Evolutionary conservation across 2,888 invertebrate genomes (phyloP), one percentile per base, ranked within the genome.

Genomic region (Ischnura elegans): DNA sequence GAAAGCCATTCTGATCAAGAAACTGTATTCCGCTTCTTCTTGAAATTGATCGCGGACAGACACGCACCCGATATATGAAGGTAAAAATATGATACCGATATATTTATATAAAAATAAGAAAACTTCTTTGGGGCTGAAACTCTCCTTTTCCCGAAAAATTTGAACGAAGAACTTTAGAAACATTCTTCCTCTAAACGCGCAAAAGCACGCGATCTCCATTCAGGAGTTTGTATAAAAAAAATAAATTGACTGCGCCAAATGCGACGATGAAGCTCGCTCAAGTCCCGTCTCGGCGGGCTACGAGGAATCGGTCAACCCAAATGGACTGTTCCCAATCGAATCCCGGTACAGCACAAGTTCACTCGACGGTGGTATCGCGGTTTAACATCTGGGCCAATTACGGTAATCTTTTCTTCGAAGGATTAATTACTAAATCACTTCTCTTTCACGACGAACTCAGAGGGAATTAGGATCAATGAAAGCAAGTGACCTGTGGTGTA

Each of bases 191-290:
- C 76, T 36, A 29, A 51, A 51, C 0, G 29, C 2, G 3, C 36
- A 29, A 76, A 36, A 76, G 29, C 76, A 76, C 76, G 76, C 76
- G 76, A 76, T 76, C 36, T 76, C 76, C 76, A 76, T 76, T 76
- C 29, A 36, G 16, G 36, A 51, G 51, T 51, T 3, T 13, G 36
- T 36, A 61, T 66, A 76, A 76, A 76, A 76, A 76, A 76, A 76
- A n/a, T 61, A n/a, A 51, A 51, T 51, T 51, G 51, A 76, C 76
- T 76, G 76, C 76, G 76, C 36, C 76, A 76, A 76, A 76, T 76
- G 29, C 76, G 76, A 76, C 76, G 29, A 29, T 36, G 13, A 36
- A 76, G 76, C 36, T 76, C n/a, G n/a, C n/a, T n/a, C n/a, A n/a
- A n/a, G n/a, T n/a, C 61, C 61, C 61, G n/a, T n/a, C 61, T 25